Conservation (phyloP, 2,113 vertebrate species). For the Shinisaurus crocodilurus region DNA sequence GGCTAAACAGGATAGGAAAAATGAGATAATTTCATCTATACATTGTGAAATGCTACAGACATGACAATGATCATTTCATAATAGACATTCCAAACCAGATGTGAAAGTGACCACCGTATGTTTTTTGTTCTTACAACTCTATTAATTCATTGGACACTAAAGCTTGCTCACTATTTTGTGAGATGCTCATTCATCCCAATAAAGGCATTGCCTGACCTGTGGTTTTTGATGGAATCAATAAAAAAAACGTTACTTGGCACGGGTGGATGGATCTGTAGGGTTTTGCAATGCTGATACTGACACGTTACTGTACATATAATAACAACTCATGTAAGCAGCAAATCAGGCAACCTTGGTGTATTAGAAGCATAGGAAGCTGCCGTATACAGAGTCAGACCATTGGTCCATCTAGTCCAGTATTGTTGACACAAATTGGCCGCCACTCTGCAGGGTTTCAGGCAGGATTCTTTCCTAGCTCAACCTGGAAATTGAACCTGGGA, state of each 20-base stretch:
- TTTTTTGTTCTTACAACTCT: background rate
- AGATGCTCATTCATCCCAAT: background rate
- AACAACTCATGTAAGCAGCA: no score
- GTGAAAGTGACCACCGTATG: background rate
- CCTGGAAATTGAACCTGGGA: no score
- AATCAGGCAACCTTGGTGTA: no score
- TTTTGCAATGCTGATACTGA: background rate
- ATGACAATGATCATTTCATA: background rate
- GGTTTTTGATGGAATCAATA: background rate
- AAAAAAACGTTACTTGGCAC: background rate
- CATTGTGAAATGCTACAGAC: background rate
- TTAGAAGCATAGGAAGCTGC: no score
- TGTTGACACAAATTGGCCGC: no score
- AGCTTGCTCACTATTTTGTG: background rate
- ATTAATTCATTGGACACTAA: background rate
- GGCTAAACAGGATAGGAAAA: background rate
- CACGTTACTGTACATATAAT: background rate
- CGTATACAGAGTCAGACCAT: no score
- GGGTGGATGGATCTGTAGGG: background rate
- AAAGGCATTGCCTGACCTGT: background rate
- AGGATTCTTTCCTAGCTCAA: no score
- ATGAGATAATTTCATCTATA: background rate
- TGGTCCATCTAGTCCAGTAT: no score
- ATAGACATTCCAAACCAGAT: background rate
- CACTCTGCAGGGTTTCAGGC: no score